Conservation (phyloP, 1,140 invertebrate species). For the Hyposmocoma kahamanoa region DNA sequence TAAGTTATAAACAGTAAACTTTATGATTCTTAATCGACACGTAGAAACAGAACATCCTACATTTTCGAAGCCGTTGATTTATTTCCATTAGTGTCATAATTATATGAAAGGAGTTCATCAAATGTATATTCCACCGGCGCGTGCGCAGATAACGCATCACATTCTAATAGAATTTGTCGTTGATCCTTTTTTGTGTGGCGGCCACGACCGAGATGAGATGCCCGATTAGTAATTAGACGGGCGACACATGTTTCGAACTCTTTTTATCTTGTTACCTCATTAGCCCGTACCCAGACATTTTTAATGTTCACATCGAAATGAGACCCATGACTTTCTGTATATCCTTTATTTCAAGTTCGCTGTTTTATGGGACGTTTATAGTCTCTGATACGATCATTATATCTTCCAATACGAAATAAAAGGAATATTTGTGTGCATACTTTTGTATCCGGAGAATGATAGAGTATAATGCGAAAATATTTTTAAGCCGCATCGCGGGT, state of each 20-base stretch:
- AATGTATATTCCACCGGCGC: conserved; percentile 33
- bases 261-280: conserved; percentile 62
- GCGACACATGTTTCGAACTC: conserved; percentile 61
- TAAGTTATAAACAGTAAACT: too few relatives aligned
- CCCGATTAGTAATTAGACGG: conserved; percentile 68
- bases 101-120: not conserved
- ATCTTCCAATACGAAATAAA: not conserved
- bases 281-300: conserved; percentile 28
- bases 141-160: conserved; percentile 47
- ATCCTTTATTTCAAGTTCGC: not conserved
- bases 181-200: conserved; percentile 51
- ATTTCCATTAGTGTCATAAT: too few relatives aligned
- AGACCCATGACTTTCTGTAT: conserved; percentile 2
- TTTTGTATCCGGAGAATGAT: not conserved
- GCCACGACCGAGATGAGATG: conserved; percentile 39
- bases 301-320: conserved; percentile 29
- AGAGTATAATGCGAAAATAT: conserved; percentile 10
- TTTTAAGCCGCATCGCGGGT: not conserved
- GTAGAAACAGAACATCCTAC: too few relatives aligned
- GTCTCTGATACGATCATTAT: not conserved
- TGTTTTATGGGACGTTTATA: not conserved
- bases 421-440: conserved; percentile 2
- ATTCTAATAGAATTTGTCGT: conserved; percentile 60
- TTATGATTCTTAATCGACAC: too few relatives aligned
- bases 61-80: too few relatives aligned